Conservation (phyloP, 2,888 invertebrate genomes). For the Cryptophagus acutangulus region DNA sequence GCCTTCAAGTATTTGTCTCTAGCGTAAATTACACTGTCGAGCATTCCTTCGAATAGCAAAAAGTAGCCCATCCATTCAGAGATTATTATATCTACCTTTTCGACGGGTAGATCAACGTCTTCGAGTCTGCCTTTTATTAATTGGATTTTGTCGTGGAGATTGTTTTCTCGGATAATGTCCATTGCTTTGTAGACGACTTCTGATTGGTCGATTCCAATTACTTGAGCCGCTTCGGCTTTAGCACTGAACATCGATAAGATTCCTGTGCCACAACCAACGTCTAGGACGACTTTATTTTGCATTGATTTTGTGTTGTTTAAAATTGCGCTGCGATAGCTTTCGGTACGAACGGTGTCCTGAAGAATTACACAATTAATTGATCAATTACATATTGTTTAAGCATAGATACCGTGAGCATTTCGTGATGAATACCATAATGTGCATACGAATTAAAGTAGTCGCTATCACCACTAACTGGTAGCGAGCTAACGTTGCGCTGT, state of each 20-base stretch:
- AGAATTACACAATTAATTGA: conserved; percentile 18
- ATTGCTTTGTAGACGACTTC: conserved; percentile 93
- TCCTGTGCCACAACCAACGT: conserved; percentile 97
- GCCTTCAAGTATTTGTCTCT: conserved; percentile 73
- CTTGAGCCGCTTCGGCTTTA: conserved; percentile 83
- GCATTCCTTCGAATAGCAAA: conserved; percentile 92
- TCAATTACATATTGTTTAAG: conserved; percentile 6
- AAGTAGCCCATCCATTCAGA: conserved; percentile 99
- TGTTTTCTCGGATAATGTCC: conserved; percentile 86
- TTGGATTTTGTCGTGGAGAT: conserved; percentile 65
- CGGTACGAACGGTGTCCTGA: conserved; percentile 77
- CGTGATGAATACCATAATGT: conserved; percentile 88
- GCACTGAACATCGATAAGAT: conserved; percentile 98
- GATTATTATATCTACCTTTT: conserved; percentile 85
- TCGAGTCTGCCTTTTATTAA: conserved; percentile 84
- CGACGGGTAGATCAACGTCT: conserved; percentile 68
- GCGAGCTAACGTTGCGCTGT: conserved; percentile 43
- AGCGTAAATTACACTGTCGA: conserved; percentile 88
- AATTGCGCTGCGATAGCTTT: conserved; percentile 81
- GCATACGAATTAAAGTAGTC: conserved; percentile 80
- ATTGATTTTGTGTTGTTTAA: conserved; percentile 66
- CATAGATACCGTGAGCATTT: conserved; percentile 75
- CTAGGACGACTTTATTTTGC: conserved; percentile 76
- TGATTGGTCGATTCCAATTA: conserved; percentile 93
- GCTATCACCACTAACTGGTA: conserved; percentile 63